Conservation (phyloP, 1,140 invertebrate species). For the Trinorchestia longiramus region DNA sequence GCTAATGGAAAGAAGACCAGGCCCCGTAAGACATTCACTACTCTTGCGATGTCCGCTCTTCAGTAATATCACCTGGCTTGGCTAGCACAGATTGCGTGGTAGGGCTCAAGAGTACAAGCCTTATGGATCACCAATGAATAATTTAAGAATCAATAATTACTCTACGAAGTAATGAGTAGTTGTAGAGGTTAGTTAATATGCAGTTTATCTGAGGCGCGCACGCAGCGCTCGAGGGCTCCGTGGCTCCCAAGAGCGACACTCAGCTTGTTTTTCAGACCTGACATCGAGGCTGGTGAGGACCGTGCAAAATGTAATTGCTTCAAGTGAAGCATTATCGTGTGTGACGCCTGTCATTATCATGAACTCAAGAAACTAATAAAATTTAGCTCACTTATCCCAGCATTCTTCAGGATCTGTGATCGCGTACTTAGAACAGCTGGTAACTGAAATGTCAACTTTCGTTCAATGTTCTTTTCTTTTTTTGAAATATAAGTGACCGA, state of each 20-base stretch:
- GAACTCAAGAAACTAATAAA: background rate
- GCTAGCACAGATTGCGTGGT: background rate
- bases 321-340: background rate
- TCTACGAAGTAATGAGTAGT: slow-evolving; percentile 20
- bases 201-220: background rate
- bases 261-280: background rate
- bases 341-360: slow-evolving; percentile 20
- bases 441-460: background rate
- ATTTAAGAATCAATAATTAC: slow-evolving; percentile 23
- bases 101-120: background rate
- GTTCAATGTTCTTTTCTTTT: background rate
- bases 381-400: background rate
- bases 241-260: background rate
- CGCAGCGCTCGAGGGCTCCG: background rate
- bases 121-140: slow-evolving; percentile 53
- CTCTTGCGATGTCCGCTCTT: background rate
- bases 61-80: too few species aligned
- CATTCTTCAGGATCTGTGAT: background rate
- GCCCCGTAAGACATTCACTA: background rate
- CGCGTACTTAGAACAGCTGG: background rate
- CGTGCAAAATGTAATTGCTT: slow-evolving; percentile 10
- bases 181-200: slow-evolving; percentile 45
- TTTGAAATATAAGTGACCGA: background rate
- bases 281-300: background rate
- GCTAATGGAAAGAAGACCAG: background rate